Evolutionary conservation across 92 coral and sea anemone genomes (phyloP).

Genomic region (Scolanthus callimorphus): DNA sequence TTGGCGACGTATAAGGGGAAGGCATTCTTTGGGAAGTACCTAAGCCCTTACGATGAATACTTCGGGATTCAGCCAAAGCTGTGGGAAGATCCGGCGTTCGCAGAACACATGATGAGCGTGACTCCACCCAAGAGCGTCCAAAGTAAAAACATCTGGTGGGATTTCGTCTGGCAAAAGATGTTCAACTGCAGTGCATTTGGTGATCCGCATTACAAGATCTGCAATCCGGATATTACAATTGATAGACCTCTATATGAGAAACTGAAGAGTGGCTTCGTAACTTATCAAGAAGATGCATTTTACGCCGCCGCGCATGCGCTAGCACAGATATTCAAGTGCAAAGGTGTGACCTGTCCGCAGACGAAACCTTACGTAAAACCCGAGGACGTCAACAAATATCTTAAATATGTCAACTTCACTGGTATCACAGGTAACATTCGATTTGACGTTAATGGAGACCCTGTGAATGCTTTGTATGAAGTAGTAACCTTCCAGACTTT

Average conservation of each 20-base stretch:
- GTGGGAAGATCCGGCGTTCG: conserved; percentile 3
- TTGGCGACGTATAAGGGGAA: conserved; percentile 46
- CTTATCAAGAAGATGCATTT: conserved; percentile 11
- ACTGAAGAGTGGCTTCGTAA: conserved; percentile 1
- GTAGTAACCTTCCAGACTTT: conserved; percentile 1
- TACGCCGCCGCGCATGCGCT: conserved; percentile 20
- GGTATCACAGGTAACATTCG: conserved; percentile 8
- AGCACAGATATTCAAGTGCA: not conserved
- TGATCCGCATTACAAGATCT: not conserved
- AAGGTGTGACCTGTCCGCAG: not conserved
- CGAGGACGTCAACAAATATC: not conserved
- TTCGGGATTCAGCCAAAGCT: conserved; percentile 47
- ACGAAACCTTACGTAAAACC: not conserved
- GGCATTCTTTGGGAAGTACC: conserved; percentile 33
- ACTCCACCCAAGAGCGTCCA: conserved; percentile 1
- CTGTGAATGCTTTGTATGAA: conserved; percentile 2
- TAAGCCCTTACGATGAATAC: conserved; percentile 29
- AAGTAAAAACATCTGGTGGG: conserved; percentile 7
- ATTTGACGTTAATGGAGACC: conserved; percentile 11
- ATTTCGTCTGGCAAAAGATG: conserved; percentile 3
- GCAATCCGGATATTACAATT: not conserved
- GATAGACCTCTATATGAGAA: not conserved
- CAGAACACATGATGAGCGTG: not conserved
- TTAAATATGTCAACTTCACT: not conserved
- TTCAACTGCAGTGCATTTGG: conserved; percentile 10